Evolutionary conservation across 2,797 vertebrate genomes (phyloP).

Genomic region (Hephaestus fuliginosus): DNA sequence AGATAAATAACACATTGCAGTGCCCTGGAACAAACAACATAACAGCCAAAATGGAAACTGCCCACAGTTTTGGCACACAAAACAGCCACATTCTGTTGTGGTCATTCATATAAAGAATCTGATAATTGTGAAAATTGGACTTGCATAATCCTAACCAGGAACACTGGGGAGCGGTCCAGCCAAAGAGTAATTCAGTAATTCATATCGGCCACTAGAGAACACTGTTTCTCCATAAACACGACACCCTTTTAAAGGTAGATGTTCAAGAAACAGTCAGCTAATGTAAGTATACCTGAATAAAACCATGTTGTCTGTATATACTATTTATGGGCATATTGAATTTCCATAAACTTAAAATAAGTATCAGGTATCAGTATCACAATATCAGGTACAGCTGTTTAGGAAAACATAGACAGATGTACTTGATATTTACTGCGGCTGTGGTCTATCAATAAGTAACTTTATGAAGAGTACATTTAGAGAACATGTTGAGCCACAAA

Average conservation of each 20-base stretch:
- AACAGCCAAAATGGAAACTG: background rate
- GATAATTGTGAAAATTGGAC: background rate
- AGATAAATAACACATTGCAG: slow-evolving; percentile 13
- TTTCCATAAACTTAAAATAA: too few species aligned
- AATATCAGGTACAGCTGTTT: too few species aligned
- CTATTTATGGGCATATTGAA: too few species aligned
- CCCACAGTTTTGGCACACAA: slow-evolving; percentile 4
- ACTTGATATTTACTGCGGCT: background rate
- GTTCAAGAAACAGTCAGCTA: background rate
- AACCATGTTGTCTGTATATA: too few species aligned
- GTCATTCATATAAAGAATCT: background rate
- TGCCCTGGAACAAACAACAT: slow-evolving; percentile 13
- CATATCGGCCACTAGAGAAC: slow-evolving; percentile 61
- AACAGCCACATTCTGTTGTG: background rate
- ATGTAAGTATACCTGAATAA: background rate
- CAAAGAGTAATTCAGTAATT: slow-evolving; percentile 11
- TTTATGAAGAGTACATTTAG: background rate
- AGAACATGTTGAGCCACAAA: background rate
- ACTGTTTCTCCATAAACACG: slow-evolving; percentile 21
- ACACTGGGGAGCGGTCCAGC: background rate
- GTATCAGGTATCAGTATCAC: too few species aligned
- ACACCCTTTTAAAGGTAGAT: background rate
- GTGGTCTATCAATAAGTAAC: background rate
- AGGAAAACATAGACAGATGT: too few species aligned
- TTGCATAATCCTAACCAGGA: slow-evolving; percentile 7